A percentile compares a stretch with the other conserved stretches of the same genome.
Conservation (phyloP, 2,797 vertebrate species). For the Esox lucius region DNA sequence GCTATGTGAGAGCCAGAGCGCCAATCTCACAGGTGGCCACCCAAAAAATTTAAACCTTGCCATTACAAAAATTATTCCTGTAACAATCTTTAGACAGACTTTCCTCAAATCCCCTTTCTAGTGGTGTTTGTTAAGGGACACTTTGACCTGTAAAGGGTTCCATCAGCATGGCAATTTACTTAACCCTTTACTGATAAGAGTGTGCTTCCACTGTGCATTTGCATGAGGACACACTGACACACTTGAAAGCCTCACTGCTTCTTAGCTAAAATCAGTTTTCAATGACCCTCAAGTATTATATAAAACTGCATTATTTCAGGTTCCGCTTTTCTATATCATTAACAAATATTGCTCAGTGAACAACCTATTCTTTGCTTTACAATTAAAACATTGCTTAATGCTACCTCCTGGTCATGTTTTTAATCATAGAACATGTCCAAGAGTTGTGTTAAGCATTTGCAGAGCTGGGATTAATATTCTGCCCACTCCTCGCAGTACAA, state of each 20-base stretch:
- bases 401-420: conserved; percentile 54
- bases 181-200: no score
- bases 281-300: neutral
- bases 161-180: no score
- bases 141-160: no score
- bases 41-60: no score
- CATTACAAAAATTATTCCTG: no score
- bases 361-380: neutral
- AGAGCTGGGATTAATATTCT: conserved; percentile 66
- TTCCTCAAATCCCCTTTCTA: no score
- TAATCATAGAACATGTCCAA: conserved; percentile 65
- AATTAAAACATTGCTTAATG: conserved; percentile 44
- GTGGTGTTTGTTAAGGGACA: no score
- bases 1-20: no score
- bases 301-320: neutral
- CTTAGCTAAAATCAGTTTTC: neutral
- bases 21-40: no score
- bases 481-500: conserved; percentile 63
- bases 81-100: no score
- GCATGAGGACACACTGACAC: neutral
- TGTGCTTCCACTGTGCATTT: neutral
- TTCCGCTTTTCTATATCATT: neutral
- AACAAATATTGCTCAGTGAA: neutral
- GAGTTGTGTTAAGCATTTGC: conserved; percentile 59
- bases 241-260: neutral